Evolutionary conservation across 2,888 invertebrate species (phyloP).

Genomic region (Hartigia nigra): DNA sequence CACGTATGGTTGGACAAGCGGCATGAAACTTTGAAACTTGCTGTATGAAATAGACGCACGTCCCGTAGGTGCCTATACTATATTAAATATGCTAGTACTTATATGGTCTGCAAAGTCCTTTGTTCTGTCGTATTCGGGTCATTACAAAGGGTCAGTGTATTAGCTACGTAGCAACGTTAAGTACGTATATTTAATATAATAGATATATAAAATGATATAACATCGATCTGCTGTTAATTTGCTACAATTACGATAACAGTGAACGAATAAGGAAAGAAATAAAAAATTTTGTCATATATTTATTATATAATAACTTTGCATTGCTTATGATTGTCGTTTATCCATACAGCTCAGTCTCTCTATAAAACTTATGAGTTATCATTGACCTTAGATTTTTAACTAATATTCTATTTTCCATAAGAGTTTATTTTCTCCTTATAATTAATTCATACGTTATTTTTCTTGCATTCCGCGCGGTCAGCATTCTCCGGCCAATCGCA

Average conservation of each 20-base stretch:
- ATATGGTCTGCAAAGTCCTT: not conserved
- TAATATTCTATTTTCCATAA: not conserved
- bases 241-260: not conserved
- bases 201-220: not conserved
- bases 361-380: not conserved
- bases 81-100: not conserved
- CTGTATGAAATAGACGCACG: not conserved
- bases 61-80: not conserved
- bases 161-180: not conserved
- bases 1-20: not conserved
- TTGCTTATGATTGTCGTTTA: not conserved
- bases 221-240: too few species aligned
- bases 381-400: not conserved
- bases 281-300: not conserved
- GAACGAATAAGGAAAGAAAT: not conserved
- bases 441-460: conserved; percentile 34
- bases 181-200: not conserved
- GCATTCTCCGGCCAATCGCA: conserved; percentile 87
- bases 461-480: conserved; percentile 72
- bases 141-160: not conserved
- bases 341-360: not conserved
- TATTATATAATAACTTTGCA: not conserved
- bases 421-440: not conserved
- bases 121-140: not conserved
- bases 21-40: not conserved